Conservation (phyloP, 2,888 invertebrate species). For the Sarcophaga rosellei region DNA sequence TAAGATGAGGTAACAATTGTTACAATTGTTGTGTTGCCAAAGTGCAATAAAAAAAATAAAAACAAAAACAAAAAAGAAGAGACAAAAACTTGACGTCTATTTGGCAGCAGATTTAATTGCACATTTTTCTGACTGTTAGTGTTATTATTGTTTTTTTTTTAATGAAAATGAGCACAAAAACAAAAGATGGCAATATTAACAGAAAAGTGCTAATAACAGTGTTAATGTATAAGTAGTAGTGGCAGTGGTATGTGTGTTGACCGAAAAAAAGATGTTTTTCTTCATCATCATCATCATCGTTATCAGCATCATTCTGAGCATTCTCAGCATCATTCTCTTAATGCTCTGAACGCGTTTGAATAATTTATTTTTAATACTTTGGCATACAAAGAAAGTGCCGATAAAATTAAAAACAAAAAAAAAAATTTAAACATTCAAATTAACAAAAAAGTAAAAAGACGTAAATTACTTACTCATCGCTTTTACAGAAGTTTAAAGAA, state of each 20-base stretch:
- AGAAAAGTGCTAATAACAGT: too few relatives aligned
- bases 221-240: too few relatives aligned
- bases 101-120: conserved; percentile 67
- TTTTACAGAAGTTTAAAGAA: too few relatives aligned
- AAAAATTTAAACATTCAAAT: not conserved
- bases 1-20: conserved; percentile 66
- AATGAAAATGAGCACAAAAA: conserved; percentile 28
- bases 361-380: conserved; percentile 54
- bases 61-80: conserved; percentile 19
- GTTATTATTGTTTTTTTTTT: not conserved
- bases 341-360: not conserved
- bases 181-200: too few relatives aligned
- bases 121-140: conserved; percentile 31
- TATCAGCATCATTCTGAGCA: too few relatives aligned
- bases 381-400: conserved; percentile 46
- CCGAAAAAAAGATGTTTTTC: too few relatives aligned
- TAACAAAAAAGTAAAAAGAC: too few relatives aligned
- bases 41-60: conserved; percentile 23
- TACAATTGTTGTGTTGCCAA: conserved; percentile 58
- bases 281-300: too few relatives aligned
- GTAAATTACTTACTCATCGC: too few relatives aligned
- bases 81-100: conserved; percentile 61
- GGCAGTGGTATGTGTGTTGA: too few relatives aligned
- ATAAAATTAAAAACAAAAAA: not conserved
- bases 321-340: too few relatives aligned